Evolutionary conservation across 2,888 invertebrate genomes (phyloP).

Genomic region (Disparrhopalites patrizii): DNA sequence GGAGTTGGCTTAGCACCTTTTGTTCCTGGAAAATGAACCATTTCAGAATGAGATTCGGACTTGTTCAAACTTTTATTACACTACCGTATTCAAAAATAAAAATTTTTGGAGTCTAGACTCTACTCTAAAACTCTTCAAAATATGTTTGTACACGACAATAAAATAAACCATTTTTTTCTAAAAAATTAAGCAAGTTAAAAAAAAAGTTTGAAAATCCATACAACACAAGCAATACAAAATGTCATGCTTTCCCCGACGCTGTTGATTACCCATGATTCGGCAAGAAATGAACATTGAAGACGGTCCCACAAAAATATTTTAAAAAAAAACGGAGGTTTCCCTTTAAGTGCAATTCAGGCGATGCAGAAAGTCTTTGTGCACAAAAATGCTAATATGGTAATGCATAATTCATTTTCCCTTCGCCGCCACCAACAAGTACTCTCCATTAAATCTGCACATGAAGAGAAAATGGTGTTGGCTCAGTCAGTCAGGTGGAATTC

Average conservation of each 20-base stretch:
- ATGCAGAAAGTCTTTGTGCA: neutral
- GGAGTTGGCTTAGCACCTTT: too few relatives aligned
- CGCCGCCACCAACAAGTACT: slow-evolving; percentile 34
- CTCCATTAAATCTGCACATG: slow-evolving; percentile 38
- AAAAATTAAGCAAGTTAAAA: too few relatives aligned
- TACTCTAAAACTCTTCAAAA: too few relatives aligned
- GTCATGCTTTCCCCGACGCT: neutral
- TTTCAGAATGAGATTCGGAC: too few relatives aligned
- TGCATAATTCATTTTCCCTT: slow-evolving; percentile 37
- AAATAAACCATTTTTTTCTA: too few relatives aligned
- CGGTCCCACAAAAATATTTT: neutral
- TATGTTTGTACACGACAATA: too few relatives aligned
- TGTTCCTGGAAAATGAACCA: too few relatives aligned
- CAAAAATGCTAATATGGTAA: slow-evolving; percentile 30
- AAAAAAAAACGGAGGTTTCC: neutral
- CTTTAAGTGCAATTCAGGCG: neutral
- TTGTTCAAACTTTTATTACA: too few relatives aligned
- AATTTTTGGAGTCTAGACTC: too few relatives aligned
- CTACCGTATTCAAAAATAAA: too few relatives aligned
- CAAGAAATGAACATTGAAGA: neutral
- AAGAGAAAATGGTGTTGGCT: slow-evolving; percentile 32
- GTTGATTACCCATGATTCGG: neutral
- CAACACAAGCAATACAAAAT: neutral
- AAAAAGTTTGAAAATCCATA: neutral
- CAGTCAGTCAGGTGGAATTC: slow-evolving; percentile 34